A percentile compares a stretch with the other conserved stretches of the same genome.
Evolutionary conservation across 64 coral and sea anemone genomes (phyloP).

Genomic region (Catalaphyllia jardinei): DNA sequence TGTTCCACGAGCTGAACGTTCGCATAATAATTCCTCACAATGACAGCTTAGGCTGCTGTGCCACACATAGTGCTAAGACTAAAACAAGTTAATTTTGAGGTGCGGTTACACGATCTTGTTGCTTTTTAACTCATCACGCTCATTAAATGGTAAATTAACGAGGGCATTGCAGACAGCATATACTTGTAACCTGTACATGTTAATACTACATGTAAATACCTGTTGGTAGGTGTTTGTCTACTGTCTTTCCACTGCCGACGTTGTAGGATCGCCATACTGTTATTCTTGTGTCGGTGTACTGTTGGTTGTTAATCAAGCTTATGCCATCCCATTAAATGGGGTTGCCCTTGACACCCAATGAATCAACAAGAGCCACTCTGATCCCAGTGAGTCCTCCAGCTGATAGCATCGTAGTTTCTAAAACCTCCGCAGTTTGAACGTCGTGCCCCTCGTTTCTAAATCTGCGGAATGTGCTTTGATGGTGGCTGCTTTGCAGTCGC

Average conservation of each 20-base stretch:
- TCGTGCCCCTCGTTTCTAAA: conserved; percentile 42
- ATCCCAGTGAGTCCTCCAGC: conserved; percentile 38
- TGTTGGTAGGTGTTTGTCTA: too few species aligned
- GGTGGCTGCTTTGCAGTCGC: conserved; percentile 15
- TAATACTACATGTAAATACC: too few species aligned
- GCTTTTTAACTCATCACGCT: too few species aligned
- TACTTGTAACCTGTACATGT: too few species aligned
- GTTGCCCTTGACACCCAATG: background rate
- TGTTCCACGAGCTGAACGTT: too few species aligned
- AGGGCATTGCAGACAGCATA: too few species aligned
- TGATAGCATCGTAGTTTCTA: conserved; percentile 36
- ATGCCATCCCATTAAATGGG: background rate
- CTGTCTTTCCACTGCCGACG: background rate
- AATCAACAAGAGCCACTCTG: background rate
- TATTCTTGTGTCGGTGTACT: background rate
- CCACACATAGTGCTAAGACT: too few species aligned
- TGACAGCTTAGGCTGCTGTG: too few species aligned
- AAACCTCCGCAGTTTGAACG: conserved; percentile 14
- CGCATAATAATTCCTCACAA: too few species aligned
- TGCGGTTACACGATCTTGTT: too few species aligned
- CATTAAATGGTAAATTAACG: too few species aligned
- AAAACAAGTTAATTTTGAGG: too few species aligned
- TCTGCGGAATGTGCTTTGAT: conserved; percentile 50
- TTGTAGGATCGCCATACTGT: background rate
- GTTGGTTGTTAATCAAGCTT: background rate